phyloP scores from a whole-genome alignment of 2,113 vertebrate species.

The Scolopax mira region DNA sequence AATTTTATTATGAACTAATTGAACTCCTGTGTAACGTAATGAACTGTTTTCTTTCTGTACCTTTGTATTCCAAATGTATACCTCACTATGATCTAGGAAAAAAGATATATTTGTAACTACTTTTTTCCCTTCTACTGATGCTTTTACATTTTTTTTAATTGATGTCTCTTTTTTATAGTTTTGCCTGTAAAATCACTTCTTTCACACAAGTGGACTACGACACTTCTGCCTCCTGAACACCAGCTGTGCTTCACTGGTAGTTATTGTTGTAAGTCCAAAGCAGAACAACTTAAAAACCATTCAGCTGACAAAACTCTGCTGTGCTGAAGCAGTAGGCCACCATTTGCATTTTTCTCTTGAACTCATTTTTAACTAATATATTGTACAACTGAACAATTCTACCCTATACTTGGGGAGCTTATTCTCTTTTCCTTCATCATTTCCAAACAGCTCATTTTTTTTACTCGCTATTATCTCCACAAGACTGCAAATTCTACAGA shows the following conservation, averaged over 20 bases:
- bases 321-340: conserved; percentile 23
- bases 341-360: conserved; percentile 11
- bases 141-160: neutral
- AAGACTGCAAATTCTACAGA: conserved; percentile 37
- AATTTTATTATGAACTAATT: neutral
- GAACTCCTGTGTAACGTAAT: neutral
- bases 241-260: conserved; percentile 6
- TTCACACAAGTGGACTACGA: neutral
- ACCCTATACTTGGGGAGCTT: neutral
- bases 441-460: conserved; percentile 50
- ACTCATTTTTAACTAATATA: conserved; percentile 34
- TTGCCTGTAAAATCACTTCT: neutral
- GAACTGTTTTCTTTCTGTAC: neutral
- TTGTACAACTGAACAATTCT: conserved; percentile 36
- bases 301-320: conserved; percentile 4
- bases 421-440: conserved; percentile 12
- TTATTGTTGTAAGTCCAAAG: conserved; percentile 21
- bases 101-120: neutral
- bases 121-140: neutral
- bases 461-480: conserved; percentile 18
- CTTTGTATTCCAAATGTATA: neutral
- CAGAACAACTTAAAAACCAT: conserved; percentile 9
- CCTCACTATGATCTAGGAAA: neutral
- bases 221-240: neutral
- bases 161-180: neutral